Conservation (phyloP, 2,113 vertebrate genomes). For the Turnix velox region DNA sequence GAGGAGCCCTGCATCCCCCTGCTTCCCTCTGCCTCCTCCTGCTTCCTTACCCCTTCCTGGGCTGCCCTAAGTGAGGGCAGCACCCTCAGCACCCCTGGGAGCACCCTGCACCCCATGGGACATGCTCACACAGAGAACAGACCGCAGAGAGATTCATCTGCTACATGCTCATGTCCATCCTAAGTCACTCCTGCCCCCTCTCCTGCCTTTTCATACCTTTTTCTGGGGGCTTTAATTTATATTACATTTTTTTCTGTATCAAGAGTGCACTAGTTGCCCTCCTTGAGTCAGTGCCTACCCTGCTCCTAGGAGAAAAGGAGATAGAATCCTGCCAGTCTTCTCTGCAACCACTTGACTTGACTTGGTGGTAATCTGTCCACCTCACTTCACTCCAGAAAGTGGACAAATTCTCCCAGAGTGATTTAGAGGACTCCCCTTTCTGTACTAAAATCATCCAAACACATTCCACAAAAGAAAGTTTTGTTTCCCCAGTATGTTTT, state of each 20-base stretch:
- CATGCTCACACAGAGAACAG: rapidly evolving
- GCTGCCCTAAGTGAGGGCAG: background rate
- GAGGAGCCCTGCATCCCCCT: rapidly evolving
- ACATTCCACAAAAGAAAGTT: background rate
- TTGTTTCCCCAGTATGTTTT: background rate
- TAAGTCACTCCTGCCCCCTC: background rate
- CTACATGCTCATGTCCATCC: rapidly evolving
- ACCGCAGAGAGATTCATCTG: rapidly evolving
- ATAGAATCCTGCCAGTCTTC: background rate
- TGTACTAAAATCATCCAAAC: background rate
- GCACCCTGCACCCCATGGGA: rapidly evolving
- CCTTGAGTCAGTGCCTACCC: background rate
- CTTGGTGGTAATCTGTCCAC: background rate
- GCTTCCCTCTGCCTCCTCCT: no score
- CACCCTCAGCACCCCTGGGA: background rate
- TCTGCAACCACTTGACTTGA: background rate
- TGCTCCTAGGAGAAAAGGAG: background rate
- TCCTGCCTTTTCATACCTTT: background rate
- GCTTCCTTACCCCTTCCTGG: rapidly evolving
- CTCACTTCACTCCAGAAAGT: background rate
- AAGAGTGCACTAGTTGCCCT: background rate
- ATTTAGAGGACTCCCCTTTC: background rate
- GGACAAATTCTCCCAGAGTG: background rate
- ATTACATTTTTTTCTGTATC: background rate
- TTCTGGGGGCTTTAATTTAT: background rate